phyloP scores from a whole-genome alignment of 2,888 invertebrate species.

The Endomychus coccineus region DNA sequence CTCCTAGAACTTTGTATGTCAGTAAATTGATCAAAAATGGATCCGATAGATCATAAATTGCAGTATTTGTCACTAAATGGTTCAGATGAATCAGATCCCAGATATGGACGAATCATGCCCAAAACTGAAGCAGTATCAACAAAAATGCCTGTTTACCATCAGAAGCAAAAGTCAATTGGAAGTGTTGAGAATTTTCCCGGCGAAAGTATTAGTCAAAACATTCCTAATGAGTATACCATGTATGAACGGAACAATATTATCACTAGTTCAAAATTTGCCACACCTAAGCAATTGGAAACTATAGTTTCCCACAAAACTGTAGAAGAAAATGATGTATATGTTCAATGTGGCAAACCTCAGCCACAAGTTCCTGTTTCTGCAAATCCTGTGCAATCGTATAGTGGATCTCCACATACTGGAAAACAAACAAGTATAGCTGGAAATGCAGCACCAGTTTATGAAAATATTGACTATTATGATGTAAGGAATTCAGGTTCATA shows the following conservation, averaged over 20 bases:
- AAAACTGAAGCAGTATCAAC: constrained; percentile 33
- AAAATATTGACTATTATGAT: constrained; percentile 75
- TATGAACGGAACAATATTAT: constrained; percentile 70
- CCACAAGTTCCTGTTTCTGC: constrained; percentile 31
- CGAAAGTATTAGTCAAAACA: constrained; percentile 36
- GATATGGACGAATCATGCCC: constrained; percentile 40
- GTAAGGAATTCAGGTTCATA: constrained; percentile 39
- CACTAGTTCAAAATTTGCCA: constrained; percentile 69
- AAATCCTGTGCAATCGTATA: constrained; percentile 55
- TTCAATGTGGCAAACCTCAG: constrained; percentile 42
- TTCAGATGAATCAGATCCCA: constrained; percentile 31
- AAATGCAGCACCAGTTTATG: constrained; percentile 52
- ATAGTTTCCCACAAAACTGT: constrained; percentile 42
- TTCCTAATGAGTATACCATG: constrained; percentile 47
- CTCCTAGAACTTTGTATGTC: too few relatives aligned
- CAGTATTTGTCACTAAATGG: constrained; percentile 20
- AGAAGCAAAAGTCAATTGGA: constrained; percentile 53
- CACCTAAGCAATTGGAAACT: constrained; percentile 65
- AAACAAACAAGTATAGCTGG: constrained; percentile 39
- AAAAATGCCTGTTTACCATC: constrained; percentile 34
- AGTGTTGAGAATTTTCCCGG: constrained; percentile 60
- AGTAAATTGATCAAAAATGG: constrained; percentile 7
- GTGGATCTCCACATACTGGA: constrained; percentile 54
- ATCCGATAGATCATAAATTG: constrained; percentile 12
- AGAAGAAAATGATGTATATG: constrained; percentile 43